A percentile compares a stretch with the other conserved stretches of the same genome.
Evolutionary conservation across 1,140 invertebrate genomes (phyloP).

Genomic region (Cataglyphis hispanica): DNA sequence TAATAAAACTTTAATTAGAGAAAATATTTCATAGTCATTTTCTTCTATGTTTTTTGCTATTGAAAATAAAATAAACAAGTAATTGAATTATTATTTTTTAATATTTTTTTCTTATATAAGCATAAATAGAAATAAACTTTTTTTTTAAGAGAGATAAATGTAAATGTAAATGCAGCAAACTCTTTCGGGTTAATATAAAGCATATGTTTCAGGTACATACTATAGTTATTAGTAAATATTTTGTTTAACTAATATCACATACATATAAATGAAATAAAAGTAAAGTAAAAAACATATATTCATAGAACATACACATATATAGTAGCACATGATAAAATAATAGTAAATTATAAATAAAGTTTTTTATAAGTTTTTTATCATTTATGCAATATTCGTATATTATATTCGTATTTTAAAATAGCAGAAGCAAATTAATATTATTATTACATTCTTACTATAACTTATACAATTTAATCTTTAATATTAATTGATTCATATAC

Average conservation of each 20-base stretch:
- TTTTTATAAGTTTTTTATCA: neutral
- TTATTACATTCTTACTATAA: constrained; percentile 3
- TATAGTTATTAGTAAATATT: constrained; percentile 33
- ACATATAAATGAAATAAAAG: constrained; percentile 6
- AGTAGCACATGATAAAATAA: constrained; percentile 5
- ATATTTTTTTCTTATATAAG: neutral
- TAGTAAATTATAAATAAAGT: neutral
- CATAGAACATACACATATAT: neutral
- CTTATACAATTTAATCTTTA: constrained; percentile 22
- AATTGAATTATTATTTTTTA: neutral
- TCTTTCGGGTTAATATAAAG: constrained; percentile 40
- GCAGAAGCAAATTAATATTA: constrained; percentile 26
- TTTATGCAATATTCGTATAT: constrained; percentile 2
- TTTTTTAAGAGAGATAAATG: neutral
- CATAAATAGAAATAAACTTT: neutral
- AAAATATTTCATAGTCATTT: neutral
- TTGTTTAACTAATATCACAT: constrained; percentile 53
- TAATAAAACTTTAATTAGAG: neutral
- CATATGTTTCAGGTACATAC: constrained; percentile 56
- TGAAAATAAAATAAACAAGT: neutral
- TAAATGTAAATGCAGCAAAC: neutral
- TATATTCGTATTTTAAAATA: constrained; percentile 9
- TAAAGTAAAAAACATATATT: constrained; percentile 15
- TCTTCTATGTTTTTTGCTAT: neutral
- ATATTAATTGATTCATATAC: constrained; percentile 13